Evolutionary conservation across 2,797 vertebrate genomes (phyloP).

Genomic region (Gallinago stenura): DNA sequence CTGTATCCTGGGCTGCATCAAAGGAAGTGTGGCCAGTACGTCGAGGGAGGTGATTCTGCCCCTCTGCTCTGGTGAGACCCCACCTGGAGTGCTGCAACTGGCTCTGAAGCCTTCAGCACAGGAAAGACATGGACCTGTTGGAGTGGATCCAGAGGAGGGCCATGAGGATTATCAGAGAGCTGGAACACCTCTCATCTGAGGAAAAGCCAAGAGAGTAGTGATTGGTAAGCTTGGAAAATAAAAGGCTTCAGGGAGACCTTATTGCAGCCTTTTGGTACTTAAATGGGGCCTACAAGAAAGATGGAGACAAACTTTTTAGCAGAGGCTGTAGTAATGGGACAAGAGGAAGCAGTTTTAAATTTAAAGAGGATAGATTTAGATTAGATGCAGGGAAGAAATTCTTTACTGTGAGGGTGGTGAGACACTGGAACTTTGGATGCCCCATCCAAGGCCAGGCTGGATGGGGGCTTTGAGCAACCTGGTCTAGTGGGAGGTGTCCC

Average conservation of each 20-base stretch:
- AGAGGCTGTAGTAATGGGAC: neutral
- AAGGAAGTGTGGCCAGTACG: neutral
- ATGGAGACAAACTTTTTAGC: neutral
- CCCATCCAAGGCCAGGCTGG: neutral
- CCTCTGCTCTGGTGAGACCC: neutral
- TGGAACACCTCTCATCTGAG: fast-evolving
- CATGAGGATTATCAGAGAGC: neutral
- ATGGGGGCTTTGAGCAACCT: neutral
- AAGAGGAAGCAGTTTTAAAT: neutral
- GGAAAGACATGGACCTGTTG: neutral
- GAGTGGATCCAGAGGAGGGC: fast-evolving
- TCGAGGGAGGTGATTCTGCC: neutral
- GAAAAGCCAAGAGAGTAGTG: neutral
- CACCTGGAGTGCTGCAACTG: neutral
- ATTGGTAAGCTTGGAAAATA: neutral
- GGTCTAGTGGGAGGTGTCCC: too few species aligned
- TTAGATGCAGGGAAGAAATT: neutral
- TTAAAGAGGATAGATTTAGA: neutral
- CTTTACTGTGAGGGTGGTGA: neutral
- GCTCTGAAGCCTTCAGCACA: neutral
- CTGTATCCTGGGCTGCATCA: neutral
- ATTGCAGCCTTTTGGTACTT: neutral
- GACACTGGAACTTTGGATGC: neutral
- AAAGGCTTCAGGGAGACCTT: neutral
- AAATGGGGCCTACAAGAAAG: neutral